Base-by-base conservation (phyloP, 2,797 vertebrate genomes). In the Zenarchopterus dispar region DNA sequence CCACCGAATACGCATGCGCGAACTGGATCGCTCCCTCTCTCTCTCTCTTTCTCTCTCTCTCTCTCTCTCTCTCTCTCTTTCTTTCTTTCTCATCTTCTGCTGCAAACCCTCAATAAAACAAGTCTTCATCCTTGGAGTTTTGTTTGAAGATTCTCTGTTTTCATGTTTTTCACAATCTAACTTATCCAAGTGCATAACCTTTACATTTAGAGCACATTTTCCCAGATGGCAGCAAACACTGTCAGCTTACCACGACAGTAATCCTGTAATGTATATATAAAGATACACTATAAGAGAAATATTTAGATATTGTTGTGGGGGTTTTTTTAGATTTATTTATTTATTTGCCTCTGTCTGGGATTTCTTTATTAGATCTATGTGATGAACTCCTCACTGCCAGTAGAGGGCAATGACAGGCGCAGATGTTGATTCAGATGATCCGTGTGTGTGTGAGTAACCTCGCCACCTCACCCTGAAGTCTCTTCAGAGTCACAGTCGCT, bases 1-100 rank as follows among this genome's bases (percentile, higher is more conserved):
- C 77, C 77, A 75, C 67, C 62, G 23, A 85, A 24, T 87, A 92
- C 92, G 93, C 93, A 88, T 91, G 93, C 39, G 93, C 86, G 60
- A 0, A 2, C 19, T 61, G 58, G 51, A 13, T 6, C 17, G 56
- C 6, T 4, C 36, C 70, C 68, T 60, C 1, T 57, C n/a, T n/a
- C n/a, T n/a, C n/a, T n/a, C n/a, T n/a, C n/a, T n/a, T n/a, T 21
- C 48, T 3, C 43, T 8, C 49, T 9, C 41, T 24, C 67, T 70
- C 66, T 24, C 53, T 57, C 17, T 28, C 28, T 28, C 28, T 28
- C 28, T 28, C 28, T 28, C 28, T 28, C 28, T 21, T 45, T 3
- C 50, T 15, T 26, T 9, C 41, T 19, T 64, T 70, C 63, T 28
- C n/a, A n/a, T n/a, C n/a, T n/a, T n/a, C n/a, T n/a, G n/a, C 53